phyloP scores from a whole-genome alignment of 92 coral and sea anemone genomes.

The Epizoanthus ramosus region DNA sequence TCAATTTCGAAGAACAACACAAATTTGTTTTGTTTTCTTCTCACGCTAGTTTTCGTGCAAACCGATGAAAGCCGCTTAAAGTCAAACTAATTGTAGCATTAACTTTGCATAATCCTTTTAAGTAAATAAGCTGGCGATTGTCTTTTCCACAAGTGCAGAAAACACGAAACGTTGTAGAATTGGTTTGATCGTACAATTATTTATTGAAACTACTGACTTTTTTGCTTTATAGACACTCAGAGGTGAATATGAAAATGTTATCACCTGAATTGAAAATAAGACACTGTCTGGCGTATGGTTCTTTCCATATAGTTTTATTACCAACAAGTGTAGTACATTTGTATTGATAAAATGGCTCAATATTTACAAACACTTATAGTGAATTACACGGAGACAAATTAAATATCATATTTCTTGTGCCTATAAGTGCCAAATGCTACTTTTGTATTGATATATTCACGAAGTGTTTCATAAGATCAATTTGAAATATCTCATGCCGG shows the following conservation, averaged over 20 bases:
- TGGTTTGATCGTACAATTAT: neutral
- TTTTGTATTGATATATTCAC: neutral
- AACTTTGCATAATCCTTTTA: neutral
- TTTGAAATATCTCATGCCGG: neutral
- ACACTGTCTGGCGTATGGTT: neutral
- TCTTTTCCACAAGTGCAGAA: neutral
- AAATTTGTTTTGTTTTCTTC: neutral
- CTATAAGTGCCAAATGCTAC: neutral
- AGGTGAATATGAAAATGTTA: neutral
- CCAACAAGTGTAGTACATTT: neutral
- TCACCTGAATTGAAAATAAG: neutral
- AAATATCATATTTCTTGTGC: neutral
- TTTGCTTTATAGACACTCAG: neutral
- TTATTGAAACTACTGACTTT: neutral
- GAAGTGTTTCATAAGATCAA: neutral
- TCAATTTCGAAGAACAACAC: too few species aligned
- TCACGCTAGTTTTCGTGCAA: slow-evolving; percentile 13
- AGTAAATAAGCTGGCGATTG: neutral
- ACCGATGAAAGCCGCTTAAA: neutral
- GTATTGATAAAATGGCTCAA: neutral
- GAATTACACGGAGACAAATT: neutral
- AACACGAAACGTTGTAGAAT: neutral
- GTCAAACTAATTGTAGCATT: neutral
- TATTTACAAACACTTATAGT: neutral
- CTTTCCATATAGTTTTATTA: slow-evolving; percentile 6